Evolutionary conservation across 2,113 vertebrate species (phyloP).

Genomic region (Conger conger): DNA sequence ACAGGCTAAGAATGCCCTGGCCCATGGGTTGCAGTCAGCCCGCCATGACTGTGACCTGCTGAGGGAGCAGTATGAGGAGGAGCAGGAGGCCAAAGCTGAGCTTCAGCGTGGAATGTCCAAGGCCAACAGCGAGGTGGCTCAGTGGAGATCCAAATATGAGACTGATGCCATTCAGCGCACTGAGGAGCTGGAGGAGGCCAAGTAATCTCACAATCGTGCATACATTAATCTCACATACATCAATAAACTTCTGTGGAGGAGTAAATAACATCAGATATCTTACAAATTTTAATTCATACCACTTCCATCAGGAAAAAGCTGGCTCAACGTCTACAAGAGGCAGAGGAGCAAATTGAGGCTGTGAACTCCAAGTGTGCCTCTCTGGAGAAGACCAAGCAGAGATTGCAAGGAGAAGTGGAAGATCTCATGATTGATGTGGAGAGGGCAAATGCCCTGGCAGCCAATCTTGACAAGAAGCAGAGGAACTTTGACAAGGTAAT

Average conservation of each 20-base stretch:
- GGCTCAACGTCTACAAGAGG: conserved; percentile 86
- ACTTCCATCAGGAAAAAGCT: conserved; percentile 76
- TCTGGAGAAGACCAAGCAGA: conserved; percentile 82
- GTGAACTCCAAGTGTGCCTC: conserved; percentile 83
- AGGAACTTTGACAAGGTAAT: conserved; percentile 76
- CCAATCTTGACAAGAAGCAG: conserved; percentile 73
- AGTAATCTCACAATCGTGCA: not conserved
- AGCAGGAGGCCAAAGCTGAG: not conserved
- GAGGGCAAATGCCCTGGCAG: conserved; percentile 65
- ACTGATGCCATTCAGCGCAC: not conserved
- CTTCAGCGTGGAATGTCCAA: not conserved
- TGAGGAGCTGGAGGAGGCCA: not conserved
- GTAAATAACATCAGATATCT: not conserved
- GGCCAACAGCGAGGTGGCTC: not conserved
- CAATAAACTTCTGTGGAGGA: not conserved
- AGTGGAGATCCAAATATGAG: not conserved
- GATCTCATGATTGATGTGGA: conserved; percentile 61
- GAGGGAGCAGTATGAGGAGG: not conserved
- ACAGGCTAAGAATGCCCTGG: not conserved
- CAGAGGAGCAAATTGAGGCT: conserved; percentile 77
- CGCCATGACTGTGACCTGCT: not conserved
- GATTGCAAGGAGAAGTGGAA: conserved; percentile 69
- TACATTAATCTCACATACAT: too few relatives aligned
- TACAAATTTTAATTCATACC: not conserved
- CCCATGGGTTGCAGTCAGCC: not conserved